Base-by-base conservation (phyloP, 2,888 invertebrate genomes). In the Cephus runcator region DNA sequence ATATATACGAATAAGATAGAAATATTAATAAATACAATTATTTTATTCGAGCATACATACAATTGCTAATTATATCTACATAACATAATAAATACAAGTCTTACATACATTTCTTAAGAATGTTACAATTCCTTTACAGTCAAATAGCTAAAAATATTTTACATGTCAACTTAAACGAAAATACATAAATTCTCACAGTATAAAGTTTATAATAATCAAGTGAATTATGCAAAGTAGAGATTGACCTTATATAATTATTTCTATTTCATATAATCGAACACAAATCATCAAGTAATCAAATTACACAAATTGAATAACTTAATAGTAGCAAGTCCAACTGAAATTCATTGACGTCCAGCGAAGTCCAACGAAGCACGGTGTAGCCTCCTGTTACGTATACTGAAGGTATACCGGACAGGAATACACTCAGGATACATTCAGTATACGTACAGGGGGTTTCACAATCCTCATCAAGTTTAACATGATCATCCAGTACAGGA, bases 371-470 rank as follows among this genome's bases (percentile, higher is more conserved):
- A 90, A 92, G 95, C 92, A 91, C 92, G 93, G 97, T 97, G 96
- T 95, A 95, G 95, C 96, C 97, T 97, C 97, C 97, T 97, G 97
- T 97, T 98, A 98, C 98, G 98, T 98, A 98, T 98, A 98, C 97
- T 97, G 97, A 98, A 98, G 97, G 98, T 98, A 98, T 98, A 98
- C 98, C 98, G 97, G 98, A 98, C 96, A 97, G 95, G 93, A 94
- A 95, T 93, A 96, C 97, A 97, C 97, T 98, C 98, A 98, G 98
- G 98, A 98, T 98, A 98, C 98, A 98, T 98, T 98, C 97, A 98
- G 98, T 98, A 98, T 98, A 98, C 98, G 98, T 98, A 96, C 97
- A 97, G 97, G 98, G 97, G 96, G 97, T 96, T 93, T 90, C 93
- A 93, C 94, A 93, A 93, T 92, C 91, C 87, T 90, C 91, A 85